phyloP scores from a whole-genome alignment of 53 echinoderm and acorn worm genomes.

The Stichopus horrens region DNA sequence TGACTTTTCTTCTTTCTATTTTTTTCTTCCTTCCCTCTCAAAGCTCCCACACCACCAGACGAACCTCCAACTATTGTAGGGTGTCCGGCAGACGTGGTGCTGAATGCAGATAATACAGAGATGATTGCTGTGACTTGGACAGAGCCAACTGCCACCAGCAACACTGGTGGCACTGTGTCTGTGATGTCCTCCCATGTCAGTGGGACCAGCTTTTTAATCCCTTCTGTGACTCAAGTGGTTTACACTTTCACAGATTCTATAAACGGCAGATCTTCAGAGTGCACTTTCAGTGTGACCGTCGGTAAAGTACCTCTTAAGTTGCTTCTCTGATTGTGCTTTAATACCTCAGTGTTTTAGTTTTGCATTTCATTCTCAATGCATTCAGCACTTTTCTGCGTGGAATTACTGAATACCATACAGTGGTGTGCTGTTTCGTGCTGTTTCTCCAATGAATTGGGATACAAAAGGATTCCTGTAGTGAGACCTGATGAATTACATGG shows the following conservation, averaged over 20 bases:
- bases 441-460: too few species aligned
- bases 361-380: too few species aligned
- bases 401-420: too few species aligned
- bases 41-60: not conserved
- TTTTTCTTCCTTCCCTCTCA: not conserved
- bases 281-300: slow-evolving; percentile 12
- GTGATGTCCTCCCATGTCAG: not conserved
- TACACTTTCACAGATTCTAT: slow-evolving; percentile 33
- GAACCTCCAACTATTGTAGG: slow-evolving; percentile 21
- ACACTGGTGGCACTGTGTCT: slow-evolving; percentile 13
- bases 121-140: slow-evolving; percentile 11
- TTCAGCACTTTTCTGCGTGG: too few species aligned
- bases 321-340: too few species aligned
- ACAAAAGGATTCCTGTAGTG: too few species aligned
- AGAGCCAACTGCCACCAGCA: slow-evolving; percentile 31
- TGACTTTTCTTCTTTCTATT: not conserved
- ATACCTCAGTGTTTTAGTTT: too few species aligned
- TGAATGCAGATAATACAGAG: not conserved
- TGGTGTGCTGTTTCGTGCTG: too few species aligned
- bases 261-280: not conserved
- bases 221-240: not conserved
- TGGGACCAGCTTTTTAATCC: slow-evolving; percentile 13
- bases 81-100: slow-evolving; percentile 29
- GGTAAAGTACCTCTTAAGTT: not conserved
- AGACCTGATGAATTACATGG: too few species aligned